A percentile compares a stretch with the other conserved stretches of the same genome.
Conservation (phyloP, 2,888 invertebrate species). For the Noctua janthe region DNA sequence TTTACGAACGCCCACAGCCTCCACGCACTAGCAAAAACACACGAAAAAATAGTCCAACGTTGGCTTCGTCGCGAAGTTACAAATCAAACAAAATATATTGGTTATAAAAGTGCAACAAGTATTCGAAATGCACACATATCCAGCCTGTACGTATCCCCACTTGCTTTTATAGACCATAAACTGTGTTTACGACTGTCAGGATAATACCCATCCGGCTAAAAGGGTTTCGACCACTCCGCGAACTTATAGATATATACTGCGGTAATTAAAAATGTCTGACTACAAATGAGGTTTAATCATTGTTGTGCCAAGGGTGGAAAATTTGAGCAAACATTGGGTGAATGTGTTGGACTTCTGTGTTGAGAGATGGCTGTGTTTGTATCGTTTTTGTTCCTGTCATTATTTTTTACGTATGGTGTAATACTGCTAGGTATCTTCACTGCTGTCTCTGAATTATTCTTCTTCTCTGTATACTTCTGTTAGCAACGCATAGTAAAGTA, state of each 20-base stretch:
- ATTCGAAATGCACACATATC: constrained; percentile 82
- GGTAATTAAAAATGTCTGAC: constrained; percentile 86
- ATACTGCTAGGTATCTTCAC: neutral
- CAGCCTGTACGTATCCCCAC: constrained; percentile 84
- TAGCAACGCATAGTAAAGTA: neutral
- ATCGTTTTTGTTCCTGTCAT: neutral
- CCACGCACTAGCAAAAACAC: constrained; percentile 65
- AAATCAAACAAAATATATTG: constrained; percentile 90
- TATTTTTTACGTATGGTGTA: neutral
- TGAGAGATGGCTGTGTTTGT: neutral
- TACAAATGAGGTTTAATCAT: constrained; percentile 60
- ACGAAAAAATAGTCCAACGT: constrained; percentile 76
- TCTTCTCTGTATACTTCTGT: neutral
- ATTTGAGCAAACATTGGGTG: constrained; percentile 13
- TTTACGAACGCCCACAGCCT: constrained; percentile 26
- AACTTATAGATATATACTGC: constrained; percentile 72
- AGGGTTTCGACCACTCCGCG: constrained; percentile 82
- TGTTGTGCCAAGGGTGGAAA: constrained; percentile 22
- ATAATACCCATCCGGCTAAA: constrained; percentile 89
- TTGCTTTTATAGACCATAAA: constrained; percentile 89
- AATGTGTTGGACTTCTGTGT: constrained; percentile 7
- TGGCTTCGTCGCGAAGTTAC: constrained; percentile 84
- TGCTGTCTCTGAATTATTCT: neutral
- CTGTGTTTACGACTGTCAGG: constrained; percentile 85
- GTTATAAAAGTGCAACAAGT: constrained; percentile 90